Base-by-base conservation (phyloP, 1,140 invertebrate genomes). In the Pseudomyrmex gracilis region DNA sequence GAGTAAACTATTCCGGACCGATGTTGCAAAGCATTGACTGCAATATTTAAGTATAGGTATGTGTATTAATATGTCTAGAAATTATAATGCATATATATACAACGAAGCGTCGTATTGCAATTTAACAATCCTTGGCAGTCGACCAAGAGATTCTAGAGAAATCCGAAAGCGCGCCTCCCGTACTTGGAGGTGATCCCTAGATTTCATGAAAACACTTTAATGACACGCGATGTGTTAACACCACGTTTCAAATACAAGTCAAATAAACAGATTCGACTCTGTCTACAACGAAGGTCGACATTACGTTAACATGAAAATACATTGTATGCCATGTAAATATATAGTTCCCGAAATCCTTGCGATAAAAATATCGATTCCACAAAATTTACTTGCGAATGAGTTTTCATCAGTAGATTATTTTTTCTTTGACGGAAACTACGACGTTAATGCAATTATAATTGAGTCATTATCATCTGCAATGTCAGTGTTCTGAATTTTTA, bases 181-280 rank as follows among this genome's bases (percentile, higher is more conserved):
- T 80, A 80, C 66, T 80, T 71, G 64, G 55, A 58, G 66, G 20
- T 60, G 66, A 20, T 71, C n/a, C 53, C 66, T 80, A 57, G 66
- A 80, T 80, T 80, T 80, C 64, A 43, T 47, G 66, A 80, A 80
- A 80, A 80, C 76, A 80, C 66, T 80, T 80, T 80, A 80, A 80
- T 80, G 76, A 80, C 76, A 80, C 66, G 43, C 66, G 66, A 80
- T 80, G 76, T 78, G 76, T 78, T 78, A 78, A 20, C 66, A 58
- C 55, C 53, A 55, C 66, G 55, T 80, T 80, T 71, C 64, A 61
- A 34, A 20, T 15, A 45, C 76, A 70, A 71, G 45, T 78, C 53
- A 68, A 80, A 80, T 58, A 71, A 80, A 80, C 51, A 80, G 53
- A 58, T 80, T 70, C 8, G 12, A 43, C 58, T 71, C 45, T 57